phyloP scores from a whole-genome alignment of 2,113 vertebrate species.

The Furnarius figulus region DNA sequence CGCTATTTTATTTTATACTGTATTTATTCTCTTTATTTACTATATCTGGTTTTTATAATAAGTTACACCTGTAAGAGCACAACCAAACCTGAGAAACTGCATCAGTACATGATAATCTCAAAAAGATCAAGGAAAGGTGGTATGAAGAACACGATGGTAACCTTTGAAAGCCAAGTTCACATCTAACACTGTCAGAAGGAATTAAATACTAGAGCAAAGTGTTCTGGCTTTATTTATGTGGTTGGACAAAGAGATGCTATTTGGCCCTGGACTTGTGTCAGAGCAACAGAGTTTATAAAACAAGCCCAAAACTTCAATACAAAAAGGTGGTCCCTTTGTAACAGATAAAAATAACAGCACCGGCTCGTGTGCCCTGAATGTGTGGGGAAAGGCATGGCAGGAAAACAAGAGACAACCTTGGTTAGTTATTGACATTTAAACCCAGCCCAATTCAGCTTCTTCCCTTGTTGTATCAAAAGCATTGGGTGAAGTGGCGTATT shows the following conservation, averaged over 20 bases:
- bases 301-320: not conserved
- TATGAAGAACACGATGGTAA: rapidly evolving
- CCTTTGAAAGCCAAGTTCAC: not conserved
- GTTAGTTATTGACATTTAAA: not conserved
- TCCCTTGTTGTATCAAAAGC: not conserved
- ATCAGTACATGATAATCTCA: rapidly evolving
- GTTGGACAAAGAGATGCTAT: not conserved
- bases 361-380: rapidly evolving
- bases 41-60: rapidly evolving
- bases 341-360: not conserved
- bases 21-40: not conserved
- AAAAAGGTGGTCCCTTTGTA: not conserved
- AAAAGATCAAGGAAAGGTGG: not conserved
- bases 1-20: not conserved
- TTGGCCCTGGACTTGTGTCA: not conserved
- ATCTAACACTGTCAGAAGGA: not conserved
- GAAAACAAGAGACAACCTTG: not conserved
- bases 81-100: not conserved
- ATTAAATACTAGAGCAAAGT: not conserved
- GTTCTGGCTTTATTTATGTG: not conserved
- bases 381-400: not conserved
- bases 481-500: not conserved
- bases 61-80: not conserved
- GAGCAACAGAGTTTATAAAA: not conserved
- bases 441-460: not conserved